Conservation (phyloP, 2,113 vertebrate species). For the Bubo scandiacus region DNA sequence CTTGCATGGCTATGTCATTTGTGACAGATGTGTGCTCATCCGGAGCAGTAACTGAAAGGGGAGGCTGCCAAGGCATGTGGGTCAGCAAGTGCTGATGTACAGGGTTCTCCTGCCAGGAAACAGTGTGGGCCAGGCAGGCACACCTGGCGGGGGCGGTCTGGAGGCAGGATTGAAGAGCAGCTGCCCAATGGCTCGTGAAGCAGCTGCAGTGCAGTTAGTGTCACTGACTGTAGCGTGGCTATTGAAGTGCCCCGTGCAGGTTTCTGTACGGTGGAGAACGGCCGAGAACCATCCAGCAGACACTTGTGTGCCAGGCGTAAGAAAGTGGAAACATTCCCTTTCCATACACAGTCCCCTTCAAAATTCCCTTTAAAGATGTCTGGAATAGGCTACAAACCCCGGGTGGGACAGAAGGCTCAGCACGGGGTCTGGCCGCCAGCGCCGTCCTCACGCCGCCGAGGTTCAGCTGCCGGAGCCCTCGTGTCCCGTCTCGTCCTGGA, state of each 20-base stretch:
- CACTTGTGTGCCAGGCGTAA: neutral
- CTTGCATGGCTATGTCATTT: neutral
- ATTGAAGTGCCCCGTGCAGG: neutral
- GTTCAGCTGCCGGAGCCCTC: neutral
- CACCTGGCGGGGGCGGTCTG: too few species aligned
- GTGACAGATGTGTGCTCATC: neutral
- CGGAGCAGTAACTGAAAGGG: neutral
- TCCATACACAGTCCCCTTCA: neutral
- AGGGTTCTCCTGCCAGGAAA: neutral
- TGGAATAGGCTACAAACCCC: neutral
- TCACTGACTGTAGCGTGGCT: neutral
- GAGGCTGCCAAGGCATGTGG: neutral
- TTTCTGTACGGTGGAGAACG: neutral
- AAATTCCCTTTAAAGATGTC: neutral
- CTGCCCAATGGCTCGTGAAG: neutral
- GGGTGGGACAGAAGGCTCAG: neutral
- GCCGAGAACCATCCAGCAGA: neutral
- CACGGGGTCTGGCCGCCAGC: neutral
- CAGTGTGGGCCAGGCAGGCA: neutral
- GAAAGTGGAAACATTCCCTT: neutral
- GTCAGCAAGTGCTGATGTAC: neutral
- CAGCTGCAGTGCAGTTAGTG: neutral
- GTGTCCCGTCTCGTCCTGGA: neutral
- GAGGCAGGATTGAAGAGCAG: neutral
- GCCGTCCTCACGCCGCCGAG: rapidly evolving